Evolutionary conservation across 2,888 invertebrate genomes (phyloP).

Genomic region (Leucoma salicis): DNA sequence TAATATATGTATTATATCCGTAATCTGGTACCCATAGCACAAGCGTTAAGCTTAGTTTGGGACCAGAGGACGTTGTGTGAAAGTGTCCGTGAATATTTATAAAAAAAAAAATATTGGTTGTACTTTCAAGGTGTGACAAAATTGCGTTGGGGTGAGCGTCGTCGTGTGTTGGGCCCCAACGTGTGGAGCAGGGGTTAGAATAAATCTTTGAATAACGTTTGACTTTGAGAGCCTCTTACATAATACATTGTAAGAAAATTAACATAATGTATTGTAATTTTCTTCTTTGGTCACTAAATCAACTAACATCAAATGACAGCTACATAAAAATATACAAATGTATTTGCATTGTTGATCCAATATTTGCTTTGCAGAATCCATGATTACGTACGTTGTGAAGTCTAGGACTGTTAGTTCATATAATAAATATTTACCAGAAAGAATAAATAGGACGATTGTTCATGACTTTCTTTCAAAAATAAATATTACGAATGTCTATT

Average conservation of each 20-base stretch:
- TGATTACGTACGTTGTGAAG: constrained; percentile 39
- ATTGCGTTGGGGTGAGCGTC: too few relatives aligned
- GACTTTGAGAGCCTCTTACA: too few relatives aligned
- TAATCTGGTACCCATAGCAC: too few relatives aligned
- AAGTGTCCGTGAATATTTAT: too few relatives aligned
- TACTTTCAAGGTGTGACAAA: too few relatives aligned
- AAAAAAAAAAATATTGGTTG: too few relatives aligned
- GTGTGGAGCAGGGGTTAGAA: too few relatives aligned
- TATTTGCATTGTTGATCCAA: constrained; percentile 21
- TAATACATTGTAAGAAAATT: too few relatives aligned
- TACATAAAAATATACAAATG: constrained; percentile 9
- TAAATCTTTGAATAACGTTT: background rate
- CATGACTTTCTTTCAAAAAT: constrained; percentile 14
- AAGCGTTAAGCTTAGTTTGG: too few relatives aligned
- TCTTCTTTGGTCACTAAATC: background rate
- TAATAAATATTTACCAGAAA: constrained; percentile 16
- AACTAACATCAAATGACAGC: constrained; percentile 8
- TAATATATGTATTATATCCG: too few relatives aligned
- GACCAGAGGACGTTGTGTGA: too few relatives aligned
- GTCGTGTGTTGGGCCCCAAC: too few relatives aligned
- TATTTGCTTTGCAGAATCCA: constrained; percentile 42
- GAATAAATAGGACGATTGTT: constrained; percentile 2
- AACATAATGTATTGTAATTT: background rate
- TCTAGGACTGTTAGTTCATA: constrained; percentile 19
- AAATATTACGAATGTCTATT: constrained; percentile 10